Conservation (phyloP, 1,140 invertebrate genomes). For the Coenobita brevimanus region DNA sequence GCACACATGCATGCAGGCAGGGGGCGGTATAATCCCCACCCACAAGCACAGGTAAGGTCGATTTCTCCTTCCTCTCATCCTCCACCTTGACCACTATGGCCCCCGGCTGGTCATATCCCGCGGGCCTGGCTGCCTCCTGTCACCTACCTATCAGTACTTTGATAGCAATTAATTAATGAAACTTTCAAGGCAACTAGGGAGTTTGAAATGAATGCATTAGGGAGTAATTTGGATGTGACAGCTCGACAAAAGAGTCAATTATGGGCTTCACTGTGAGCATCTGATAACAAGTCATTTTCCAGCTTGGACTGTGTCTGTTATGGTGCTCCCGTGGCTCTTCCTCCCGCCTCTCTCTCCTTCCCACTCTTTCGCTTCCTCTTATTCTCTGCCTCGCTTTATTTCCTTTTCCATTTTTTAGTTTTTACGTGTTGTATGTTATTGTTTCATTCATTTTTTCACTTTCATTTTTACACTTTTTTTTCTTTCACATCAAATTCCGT, state of each 20-base stretch:
- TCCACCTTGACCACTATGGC: slow-evolving; percentile 51
- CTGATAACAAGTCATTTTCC: slow-evolving; percentile 63
- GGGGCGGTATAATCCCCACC: slow-evolving; percentile 45
- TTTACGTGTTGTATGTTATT: neutral
- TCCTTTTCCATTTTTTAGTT: neutral
- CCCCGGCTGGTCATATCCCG: slow-evolving; percentile 32
- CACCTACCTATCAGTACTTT: slow-evolving; percentile 63
- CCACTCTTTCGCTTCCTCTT: too few species aligned
- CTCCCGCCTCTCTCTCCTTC: neutral
- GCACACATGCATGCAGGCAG: slow-evolving; percentile 42
- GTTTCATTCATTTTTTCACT: neutral
- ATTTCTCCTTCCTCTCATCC: neutral
- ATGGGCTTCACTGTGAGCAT: slow-evolving; percentile 58
- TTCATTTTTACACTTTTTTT: neutral
- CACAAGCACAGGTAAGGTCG: slow-evolving; percentile 33
- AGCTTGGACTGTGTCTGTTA: slow-evolving; percentile 52
- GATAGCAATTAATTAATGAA: slow-evolving; percentile 65
- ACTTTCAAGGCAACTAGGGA: slow-evolving; percentile 59
- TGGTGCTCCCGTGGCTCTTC: slow-evolving; percentile 7
- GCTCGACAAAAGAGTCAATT: slow-evolving; percentile 61
- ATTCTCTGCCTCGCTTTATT: neutral
- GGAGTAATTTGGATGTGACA: slow-evolving; percentile 62
- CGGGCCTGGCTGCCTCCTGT: slow-evolving; percentile 15
- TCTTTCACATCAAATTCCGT: too few species aligned
- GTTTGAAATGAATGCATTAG: slow-evolving; percentile 65